Evolutionary conservation across 2,797 vertebrate genomes (phyloP).

Genomic region (Lepidocolaptes lacrymiger): DNA sequence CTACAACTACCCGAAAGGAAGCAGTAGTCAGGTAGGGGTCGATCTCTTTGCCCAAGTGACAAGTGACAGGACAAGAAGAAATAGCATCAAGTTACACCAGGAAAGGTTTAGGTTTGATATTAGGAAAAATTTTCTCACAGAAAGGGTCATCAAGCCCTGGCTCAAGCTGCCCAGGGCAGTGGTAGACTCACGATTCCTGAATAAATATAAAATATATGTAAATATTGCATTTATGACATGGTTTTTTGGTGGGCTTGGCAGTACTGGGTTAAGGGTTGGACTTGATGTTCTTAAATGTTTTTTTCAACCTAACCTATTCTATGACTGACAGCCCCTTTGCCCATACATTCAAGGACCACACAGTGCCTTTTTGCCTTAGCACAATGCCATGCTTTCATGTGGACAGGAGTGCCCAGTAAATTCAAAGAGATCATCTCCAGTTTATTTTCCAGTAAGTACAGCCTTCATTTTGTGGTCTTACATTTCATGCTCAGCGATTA

Average conservation of each 20-base stretch:
- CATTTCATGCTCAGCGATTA: not conserved
- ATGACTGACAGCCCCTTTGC: not conserved
- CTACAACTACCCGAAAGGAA: not conserved
- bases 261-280: not conserved
- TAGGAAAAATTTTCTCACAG: rapidly evolving
- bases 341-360: not conserved
- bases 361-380: not conserved
- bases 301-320: not conserved
- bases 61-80: not conserved
- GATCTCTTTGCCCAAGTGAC: not conserved
- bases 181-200: not conserved
- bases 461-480: rapidly evolving
- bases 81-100: not conserved
- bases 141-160: not conserved
- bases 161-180: not conserved
- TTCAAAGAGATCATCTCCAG: not conserved
- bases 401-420: too few species aligned
- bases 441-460: not conserved
- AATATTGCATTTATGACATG: rapidly evolving
- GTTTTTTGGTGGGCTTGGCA: not conserved
- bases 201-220: rapidly evolving
- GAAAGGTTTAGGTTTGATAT: not conserved
- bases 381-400: too few species aligned
- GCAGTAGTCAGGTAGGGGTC: too few species aligned
- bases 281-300: not conserved